Conservation (phyloP, 2,113 vertebrate genomes). For the Anarhynchus alexandrinus region DNA sequence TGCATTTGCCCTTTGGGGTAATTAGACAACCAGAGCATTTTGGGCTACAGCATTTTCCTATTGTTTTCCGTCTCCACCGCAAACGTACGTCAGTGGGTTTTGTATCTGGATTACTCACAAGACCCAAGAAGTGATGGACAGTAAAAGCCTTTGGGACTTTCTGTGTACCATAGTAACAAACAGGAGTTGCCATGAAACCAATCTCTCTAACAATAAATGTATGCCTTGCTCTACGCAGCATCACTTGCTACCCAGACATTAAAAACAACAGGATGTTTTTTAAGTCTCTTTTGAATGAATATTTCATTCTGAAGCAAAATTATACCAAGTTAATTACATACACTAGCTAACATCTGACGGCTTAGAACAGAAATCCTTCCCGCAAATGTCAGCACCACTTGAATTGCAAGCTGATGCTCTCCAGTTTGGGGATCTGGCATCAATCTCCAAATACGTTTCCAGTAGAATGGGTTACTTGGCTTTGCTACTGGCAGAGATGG, state of each 20-base stretch:
- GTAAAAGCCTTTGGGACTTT: not conserved
- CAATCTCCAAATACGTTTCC: not conserved
- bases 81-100: not conserved
- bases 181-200: conserved; percentile 27
- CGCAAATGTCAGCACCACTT: not conserved
- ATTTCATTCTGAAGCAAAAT: conserved; percentile 59
- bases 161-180: not conserved
- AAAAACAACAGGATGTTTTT: conserved; percentile 17
- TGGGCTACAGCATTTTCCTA: not conserved
- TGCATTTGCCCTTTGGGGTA: not conserved
- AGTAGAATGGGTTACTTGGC: not conserved
- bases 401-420: conserved; percentile 8
- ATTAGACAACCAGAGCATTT: not conserved
- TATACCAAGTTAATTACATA: conserved; percentile 55
- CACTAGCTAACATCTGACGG: conserved; percentile 41
- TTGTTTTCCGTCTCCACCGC: not conserved
- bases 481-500: not conserved
- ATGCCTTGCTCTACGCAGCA: not conserved
- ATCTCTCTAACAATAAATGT: not conserved
- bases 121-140: not conserved
- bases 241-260: conserved; percentile 20
- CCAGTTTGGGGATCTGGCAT: conserved; percentile 19
- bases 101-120: not conserved
- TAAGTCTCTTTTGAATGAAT: conserved; percentile 54
- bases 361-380: not conserved